Conservation (phyloP, 2,113 vertebrate species). For the Tor tambroides region DNA sequence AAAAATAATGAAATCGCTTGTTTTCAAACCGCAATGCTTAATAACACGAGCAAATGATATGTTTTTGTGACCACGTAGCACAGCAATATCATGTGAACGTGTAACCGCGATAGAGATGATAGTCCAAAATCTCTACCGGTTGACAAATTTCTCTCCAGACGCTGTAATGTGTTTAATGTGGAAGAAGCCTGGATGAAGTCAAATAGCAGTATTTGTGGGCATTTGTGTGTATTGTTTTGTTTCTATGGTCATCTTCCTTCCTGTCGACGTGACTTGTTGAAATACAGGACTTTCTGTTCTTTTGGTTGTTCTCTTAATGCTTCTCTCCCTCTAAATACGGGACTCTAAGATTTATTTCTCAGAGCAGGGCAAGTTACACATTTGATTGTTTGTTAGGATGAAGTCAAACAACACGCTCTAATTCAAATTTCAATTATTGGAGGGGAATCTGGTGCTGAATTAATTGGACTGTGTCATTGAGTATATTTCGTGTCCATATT, state of each 20-base stretch:
- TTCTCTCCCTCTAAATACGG: neutral
- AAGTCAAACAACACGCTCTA: neutral
- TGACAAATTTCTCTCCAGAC: neutral
- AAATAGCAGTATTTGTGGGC: neutral
- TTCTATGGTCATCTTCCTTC: neutral
- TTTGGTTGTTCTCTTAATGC: neutral
- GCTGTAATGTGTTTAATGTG: neutral
- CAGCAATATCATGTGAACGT: no score
- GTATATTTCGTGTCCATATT: neutral
- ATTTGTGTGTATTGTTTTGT: neutral
- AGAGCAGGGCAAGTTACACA: neutral
- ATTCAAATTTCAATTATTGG: neutral
- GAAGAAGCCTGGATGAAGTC: neutral
- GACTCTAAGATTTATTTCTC: neutral
- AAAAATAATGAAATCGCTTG: no score
- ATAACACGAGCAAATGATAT: no score
- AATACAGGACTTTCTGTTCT: neutral
- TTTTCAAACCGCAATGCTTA: no score
- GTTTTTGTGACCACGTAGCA: no score
- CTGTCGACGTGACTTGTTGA: neutral
- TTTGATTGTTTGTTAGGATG: neutral
- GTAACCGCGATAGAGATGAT: no score
- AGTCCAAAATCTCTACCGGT: no score
- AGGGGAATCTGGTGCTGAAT: neutral
- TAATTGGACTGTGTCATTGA: neutral